A percentile compares a stretch with the other conserved stretches of the same genome.
phyloP scores from a whole-genome alignment of 2,888 invertebrate genomes.

The Hedya salicella region DNA sequence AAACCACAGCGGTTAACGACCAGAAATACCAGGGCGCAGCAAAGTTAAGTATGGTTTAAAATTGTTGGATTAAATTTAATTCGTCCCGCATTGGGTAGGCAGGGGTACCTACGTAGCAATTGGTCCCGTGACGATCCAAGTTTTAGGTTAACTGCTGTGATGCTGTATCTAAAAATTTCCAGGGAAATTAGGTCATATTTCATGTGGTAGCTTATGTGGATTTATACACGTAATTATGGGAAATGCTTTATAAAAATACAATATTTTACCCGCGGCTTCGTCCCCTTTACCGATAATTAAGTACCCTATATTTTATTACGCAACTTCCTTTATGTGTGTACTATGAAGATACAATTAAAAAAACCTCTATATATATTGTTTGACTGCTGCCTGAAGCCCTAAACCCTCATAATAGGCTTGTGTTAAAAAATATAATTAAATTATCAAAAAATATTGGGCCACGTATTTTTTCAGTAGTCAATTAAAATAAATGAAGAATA shows the following conservation, averaged over 20 bases:
- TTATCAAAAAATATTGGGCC: too few relatives aligned
- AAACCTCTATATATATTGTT: too few relatives aligned
- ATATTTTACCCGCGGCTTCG: not conserved
- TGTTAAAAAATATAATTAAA: too few relatives aligned
- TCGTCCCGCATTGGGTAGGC: conserved; percentile 59
- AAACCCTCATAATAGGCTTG: too few relatives aligned
- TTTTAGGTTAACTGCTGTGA: conserved; percentile 68
- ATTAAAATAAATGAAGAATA: too few relatives aligned
- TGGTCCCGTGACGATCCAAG: conserved; percentile 72
- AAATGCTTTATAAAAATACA: not conserved
- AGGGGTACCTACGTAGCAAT: conserved; percentile 63
- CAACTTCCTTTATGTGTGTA: too few relatives aligned
- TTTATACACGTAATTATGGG: conserved; percentile 15
- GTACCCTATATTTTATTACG: too few relatives aligned
- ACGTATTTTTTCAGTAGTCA: too few relatives aligned
- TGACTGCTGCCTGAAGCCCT: too few relatives aligned
- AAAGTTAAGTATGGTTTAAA: conserved; percentile 76
- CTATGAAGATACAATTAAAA: too few relatives aligned
- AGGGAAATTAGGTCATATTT: conserved; percentile 66
- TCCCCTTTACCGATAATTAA: too few relatives aligned
- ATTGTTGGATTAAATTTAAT: conserved; percentile 80
- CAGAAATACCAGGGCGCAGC: conserved; percentile 44
- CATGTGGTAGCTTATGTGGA: conserved; percentile 38
- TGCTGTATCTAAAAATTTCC: conserved; percentile 58
- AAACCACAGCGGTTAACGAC: conserved; percentile 53